Conservation (phyloP, 2,888 invertebrate genomes). For the Sialis lutaria region DNA sequence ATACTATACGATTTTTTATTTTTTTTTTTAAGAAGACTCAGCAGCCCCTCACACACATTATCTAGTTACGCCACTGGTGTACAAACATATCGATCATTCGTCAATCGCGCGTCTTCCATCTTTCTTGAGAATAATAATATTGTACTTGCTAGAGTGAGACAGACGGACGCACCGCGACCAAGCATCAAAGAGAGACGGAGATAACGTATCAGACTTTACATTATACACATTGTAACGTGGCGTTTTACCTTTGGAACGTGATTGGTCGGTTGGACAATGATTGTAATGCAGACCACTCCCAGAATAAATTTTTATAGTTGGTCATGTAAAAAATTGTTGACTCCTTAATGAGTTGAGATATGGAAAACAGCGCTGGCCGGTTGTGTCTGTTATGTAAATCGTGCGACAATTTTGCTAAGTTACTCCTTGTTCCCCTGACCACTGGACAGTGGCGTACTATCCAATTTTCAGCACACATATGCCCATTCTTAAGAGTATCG, state of each 20-base stretch:
- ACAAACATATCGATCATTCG: slow-evolving; percentile 22
- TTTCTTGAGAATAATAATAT: slow-evolving; percentile 22
- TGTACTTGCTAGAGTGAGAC: slow-evolving; percentile 18
- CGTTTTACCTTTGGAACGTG: slow-evolving; percentile 24
- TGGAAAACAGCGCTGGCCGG: too few relatives aligned
- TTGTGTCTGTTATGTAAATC: too few relatives aligned
- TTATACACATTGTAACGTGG: slow-evolving; percentile 17
- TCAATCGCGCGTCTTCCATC: slow-evolving; percentile 26
- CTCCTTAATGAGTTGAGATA: too few relatives aligned
- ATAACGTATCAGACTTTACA: background rate
- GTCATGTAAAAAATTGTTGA: background rate
- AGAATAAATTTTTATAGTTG: slow-evolving; percentile 17
- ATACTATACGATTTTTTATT: too few relatives aligned
- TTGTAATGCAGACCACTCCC: slow-evolving; percentile 25
- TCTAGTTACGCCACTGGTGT: too few relatives aligned
- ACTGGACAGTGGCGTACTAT: too few relatives aligned
- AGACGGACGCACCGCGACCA: background rate
- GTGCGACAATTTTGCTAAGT: too few relatives aligned
- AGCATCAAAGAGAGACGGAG: background rate
- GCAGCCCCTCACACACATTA: too few relatives aligned
- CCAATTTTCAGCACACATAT: too few relatives aligned
- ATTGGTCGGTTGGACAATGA: slow-evolving; percentile 28
- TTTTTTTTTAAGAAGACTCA: too few relatives aligned
- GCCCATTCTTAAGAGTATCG: too few relatives aligned
- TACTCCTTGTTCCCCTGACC: too few relatives aligned